Percentiles rank a stretch among this genome's conserved stretches.
Evolutionary conservation across 2,888 invertebrate genomes (phyloP).

Genomic region (Polymixis flavicincta): DNA sequence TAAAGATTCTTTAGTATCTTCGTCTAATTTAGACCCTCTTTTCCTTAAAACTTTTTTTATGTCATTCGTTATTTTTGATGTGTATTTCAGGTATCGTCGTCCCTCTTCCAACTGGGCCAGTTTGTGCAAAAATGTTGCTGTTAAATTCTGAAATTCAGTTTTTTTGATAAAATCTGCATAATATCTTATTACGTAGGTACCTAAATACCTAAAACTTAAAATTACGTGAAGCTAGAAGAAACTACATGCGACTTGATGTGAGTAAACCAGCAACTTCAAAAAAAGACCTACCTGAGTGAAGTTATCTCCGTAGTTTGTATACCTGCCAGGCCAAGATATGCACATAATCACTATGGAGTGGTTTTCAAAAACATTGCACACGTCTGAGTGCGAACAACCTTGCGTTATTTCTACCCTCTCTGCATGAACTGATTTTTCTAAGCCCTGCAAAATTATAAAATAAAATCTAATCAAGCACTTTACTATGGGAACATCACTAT

Average conservation of each 20-base stretch:
- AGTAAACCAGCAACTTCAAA: background rate
- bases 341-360: conserved; percentile 77
- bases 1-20: conserved; percentile 74
- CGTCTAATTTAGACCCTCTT: conserved; percentile 72
- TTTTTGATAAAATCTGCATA: background rate
- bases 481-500: background rate
- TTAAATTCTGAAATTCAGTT: conserved; percentile 73
- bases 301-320: conserved; percentile 72
- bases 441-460: conserved; percentile 72
- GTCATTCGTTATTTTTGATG: conserved; percentile 82
- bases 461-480: background rate
- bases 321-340: conserved; percentile 81
- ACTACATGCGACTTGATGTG: background rate
- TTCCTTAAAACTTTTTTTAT: conserved; percentile 81
- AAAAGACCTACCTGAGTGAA: conserved; percentile 73
- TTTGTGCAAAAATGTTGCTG: conserved; percentile 78
- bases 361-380: conserved; percentile 85
- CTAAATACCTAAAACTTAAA: background rate
- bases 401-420: conserved; percentile 82
- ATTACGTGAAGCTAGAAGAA: background rate
- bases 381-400: conserved; percentile 81
- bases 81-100: conserved; percentile 82
- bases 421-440: conserved; percentile 71
- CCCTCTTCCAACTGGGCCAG: conserved; percentile 83
- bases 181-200: background rate